Evolutionary conservation across 2,888 invertebrate genomes (phyloP).

Genomic region (Hirtodrosophila histrioides): DNA sequence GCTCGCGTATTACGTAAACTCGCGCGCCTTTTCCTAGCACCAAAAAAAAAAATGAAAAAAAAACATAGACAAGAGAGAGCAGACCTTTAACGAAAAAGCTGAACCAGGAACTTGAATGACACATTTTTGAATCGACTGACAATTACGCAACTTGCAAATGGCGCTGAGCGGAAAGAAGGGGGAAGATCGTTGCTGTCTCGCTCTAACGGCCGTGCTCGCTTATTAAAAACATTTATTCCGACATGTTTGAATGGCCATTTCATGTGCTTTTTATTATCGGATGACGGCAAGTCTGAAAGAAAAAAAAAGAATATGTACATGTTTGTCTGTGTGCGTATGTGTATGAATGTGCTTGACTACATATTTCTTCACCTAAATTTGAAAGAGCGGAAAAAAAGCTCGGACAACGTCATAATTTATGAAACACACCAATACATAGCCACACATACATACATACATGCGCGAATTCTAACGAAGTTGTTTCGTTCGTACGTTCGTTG

Average conservation of each 20-base stretch:
- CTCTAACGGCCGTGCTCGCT: conserved; percentile 21
- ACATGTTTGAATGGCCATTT: conserved; percentile 65
- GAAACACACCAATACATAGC: conserved; percentile 53
- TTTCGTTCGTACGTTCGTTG: conserved; percentile 52
- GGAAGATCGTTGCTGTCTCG: conserved; percentile 36
- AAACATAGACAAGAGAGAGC: conserved; percentile 3
- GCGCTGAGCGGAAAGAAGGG: conserved; percentile 44
- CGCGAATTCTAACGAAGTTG: conserved; percentile 70
- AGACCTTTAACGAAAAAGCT: conserved; percentile 12
- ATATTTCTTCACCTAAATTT: conserved; percentile 63
- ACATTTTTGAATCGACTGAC: conserved; percentile 71
- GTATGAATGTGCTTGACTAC: conserved; percentile 4
- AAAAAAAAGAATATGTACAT: conserved; percentile 41
- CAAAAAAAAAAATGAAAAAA: background rate
- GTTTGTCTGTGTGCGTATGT: conserved; percentile 35
- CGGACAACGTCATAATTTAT: conserved; percentile 74
- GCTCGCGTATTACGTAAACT: conserved; percentile 71
- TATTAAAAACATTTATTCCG: conserved; percentile 48
- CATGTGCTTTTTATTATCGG: conserved; percentile 74
- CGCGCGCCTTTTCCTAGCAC: conserved; percentile 21
- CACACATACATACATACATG: conserved; percentile 26
- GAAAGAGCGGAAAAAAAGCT: conserved; percentile 60
- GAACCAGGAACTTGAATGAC: conserved; percentile 74
- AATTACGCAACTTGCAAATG: conserved; percentile 80
- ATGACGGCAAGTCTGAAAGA: conserved; percentile 62